Conservation (phyloP, 2,113 vertebrate species). For the Ranitomeya imitator region DNA sequence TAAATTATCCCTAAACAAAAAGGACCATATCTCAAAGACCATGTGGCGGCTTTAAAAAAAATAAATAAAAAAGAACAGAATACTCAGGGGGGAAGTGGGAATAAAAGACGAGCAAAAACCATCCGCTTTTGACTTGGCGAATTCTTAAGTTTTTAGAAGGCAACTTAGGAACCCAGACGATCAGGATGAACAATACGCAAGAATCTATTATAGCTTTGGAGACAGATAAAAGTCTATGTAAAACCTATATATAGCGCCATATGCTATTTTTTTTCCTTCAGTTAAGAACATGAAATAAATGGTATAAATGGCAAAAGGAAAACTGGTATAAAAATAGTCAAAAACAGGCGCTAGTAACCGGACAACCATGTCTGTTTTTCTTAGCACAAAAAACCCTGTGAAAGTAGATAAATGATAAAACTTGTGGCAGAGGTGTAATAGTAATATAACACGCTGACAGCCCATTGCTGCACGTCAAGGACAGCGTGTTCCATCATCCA, state of each 20-base stretch:
- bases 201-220: too few relatives aligned
- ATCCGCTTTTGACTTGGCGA: too few relatives aligned
- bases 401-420: not conserved
- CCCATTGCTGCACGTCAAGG: not conserved
- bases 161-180: not conserved
- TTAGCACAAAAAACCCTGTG: not conserved
- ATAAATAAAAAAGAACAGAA: too few relatives aligned
- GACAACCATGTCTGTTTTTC: not conserved
- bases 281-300: not conserved
- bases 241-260: not conserved
- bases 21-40: too few relatives aligned
- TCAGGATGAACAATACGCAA: not conserved
- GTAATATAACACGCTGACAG: conserved; percentile 3
- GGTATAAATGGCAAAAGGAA: not conserved
- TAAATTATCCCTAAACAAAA: too few relatives aligned
- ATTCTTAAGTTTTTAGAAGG: too few relatives aligned
- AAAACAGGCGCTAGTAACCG: not conserved
- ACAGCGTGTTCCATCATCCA: not conserved
- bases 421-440: not conserved
- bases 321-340: not conserved
- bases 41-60: too few relatives aligned
- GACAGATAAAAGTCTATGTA: not conserved
- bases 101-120: too few relatives aligned
- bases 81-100: too few relatives aligned
- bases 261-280: not conserved